phyloP scores from a whole-genome alignment of 2,113 vertebrate genomes.

The Eublepharis macularius region DNA sequence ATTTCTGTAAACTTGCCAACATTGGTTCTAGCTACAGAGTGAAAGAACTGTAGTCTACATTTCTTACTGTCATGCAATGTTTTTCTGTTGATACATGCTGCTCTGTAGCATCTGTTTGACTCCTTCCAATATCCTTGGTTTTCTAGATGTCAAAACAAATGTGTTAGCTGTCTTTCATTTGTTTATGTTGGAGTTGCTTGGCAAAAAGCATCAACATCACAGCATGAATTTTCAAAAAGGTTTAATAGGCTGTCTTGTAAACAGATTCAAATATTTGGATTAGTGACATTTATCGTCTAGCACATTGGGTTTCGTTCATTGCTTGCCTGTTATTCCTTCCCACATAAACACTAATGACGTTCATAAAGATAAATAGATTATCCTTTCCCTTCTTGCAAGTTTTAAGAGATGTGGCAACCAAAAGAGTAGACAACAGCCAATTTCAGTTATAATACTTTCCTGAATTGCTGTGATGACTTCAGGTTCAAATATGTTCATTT shows the following conservation, averaged over 20 bases:
- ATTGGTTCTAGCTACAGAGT: conserved; percentile 41
- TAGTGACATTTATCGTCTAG: conserved; percentile 57
- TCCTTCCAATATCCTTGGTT: conserved; percentile 50
- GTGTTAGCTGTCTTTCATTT: conserved; percentile 61
- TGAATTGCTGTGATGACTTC: conserved; percentile 59
- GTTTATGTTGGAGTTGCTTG: conserved; percentile 56
- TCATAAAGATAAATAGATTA: conserved; percentile 65
- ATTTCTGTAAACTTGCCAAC: conserved; percentile 46
- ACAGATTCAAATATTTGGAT: conserved; percentile 65
- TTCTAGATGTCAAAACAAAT: conserved; percentile 65
- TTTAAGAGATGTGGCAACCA: conserved; percentile 16
- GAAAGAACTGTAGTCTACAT: conserved; percentile 39
- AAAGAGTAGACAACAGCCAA: conserved; percentile 49
- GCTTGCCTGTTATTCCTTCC: conserved; percentile 51
- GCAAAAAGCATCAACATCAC: conserved; percentile 56
- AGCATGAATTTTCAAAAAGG: conserved; percentile 62
- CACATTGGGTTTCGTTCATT: conserved; percentile 54
- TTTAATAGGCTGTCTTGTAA: conserved; percentile 69
- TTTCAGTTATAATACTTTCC: conserved; percentile 55
- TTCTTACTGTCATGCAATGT: conserved; percentile 49
- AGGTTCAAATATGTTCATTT: not conserved
- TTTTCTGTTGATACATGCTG: conserved; percentile 27
- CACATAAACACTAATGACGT: conserved; percentile 71
- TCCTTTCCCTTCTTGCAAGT: conserved; percentile 3
- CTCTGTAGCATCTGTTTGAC: conserved; percentile 59